Evolutionary conservation across 2,888 invertebrate genomes (phyloP).

Genomic region (Ornithoptera alexandrae): DNA sequence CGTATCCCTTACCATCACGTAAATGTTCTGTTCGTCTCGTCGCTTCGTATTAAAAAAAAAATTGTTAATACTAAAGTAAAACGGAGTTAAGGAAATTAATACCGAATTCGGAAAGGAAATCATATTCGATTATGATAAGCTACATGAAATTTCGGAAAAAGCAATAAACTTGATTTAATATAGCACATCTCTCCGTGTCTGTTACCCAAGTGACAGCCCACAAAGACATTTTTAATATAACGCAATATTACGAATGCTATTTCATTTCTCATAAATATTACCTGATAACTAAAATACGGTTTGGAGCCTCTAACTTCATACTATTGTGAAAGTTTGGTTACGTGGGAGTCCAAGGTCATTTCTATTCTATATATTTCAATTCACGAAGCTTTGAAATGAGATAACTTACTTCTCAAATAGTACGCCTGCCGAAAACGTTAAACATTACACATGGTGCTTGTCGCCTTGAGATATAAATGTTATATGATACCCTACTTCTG

Average conservation of each 20-base stretch:
- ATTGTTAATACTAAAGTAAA: not conserved
- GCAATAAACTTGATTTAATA: conserved; percentile 17
- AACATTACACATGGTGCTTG: too few relatives aligned
- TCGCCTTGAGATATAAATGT: too few relatives aligned
- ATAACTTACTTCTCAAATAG: too few relatives aligned
- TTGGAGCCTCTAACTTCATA: not conserved
- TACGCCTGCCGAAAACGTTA: too few relatives aligned
- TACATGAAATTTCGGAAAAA: not conserved
- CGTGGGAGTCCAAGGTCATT: not conserved
- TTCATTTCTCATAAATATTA: conserved; percentile 3
- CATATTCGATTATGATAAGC: not conserved
- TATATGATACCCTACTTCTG: too few relatives aligned
- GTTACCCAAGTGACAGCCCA: conserved; percentile 3
- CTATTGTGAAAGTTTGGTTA: not conserved
- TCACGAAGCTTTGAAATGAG: too few relatives aligned
- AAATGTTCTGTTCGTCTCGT: too few relatives aligned
- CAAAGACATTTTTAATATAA: conserved; percentile 6
- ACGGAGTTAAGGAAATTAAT: not conserved
- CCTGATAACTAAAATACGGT: conserved; percentile 1
- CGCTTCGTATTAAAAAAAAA: too few relatives aligned
- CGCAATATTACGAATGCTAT: conserved; percentile 4
- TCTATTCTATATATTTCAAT: not conserved
- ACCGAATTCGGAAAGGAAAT: not conserved
- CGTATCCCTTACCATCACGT: too few relatives aligned
- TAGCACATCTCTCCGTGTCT: conserved; percentile 7